These are phyloP conservation scores for Scleropages formosus DNA, from an alignment of 2,797 vertebrate genomes.

Conservation along the genomic window DNA sequence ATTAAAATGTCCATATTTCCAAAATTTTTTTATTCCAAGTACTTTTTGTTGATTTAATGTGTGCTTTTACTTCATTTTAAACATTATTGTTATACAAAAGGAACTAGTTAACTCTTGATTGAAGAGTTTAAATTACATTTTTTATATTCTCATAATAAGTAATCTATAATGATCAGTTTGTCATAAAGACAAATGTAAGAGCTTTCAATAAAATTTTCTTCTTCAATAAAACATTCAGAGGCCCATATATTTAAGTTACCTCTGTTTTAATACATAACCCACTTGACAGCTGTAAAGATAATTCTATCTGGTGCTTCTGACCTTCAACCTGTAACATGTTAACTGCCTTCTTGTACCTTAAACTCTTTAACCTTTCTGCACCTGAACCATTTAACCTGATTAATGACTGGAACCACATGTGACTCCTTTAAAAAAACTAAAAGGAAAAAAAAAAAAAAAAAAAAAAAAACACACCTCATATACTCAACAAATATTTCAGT, in stretches of 20 bases:
- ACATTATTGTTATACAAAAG: constrained; percentile 10
- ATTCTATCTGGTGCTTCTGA: no score
- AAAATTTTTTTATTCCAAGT: constrained; percentile 65
- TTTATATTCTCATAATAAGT: constrained; percentile 13
- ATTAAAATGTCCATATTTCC: constrained; percentile 57
- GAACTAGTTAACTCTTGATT: constrained; percentile 18
- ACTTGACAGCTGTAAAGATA: no score
- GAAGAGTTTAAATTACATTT: constrained; percentile 22
- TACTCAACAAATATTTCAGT: constrained; percentile 32
- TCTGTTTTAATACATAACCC: no score
- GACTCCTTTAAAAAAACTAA: no score
- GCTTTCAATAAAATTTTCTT: background rate
- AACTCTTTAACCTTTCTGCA: background rate
- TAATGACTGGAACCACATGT: constrained; percentile 17
- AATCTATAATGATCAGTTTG: constrained; percentile 19
- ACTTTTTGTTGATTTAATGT: constrained; percentile 57
- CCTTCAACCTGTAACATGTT: no score
- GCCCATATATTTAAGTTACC: background rate
- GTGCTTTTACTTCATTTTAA: constrained; percentile 61
- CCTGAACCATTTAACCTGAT: constrained; percentile 19
- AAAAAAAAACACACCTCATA: constrained; percentile 24
- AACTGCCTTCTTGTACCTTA: no score
- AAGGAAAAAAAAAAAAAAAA: no score
- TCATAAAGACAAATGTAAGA: constrained; percentile 15
- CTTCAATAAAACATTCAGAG: constrained; percentile 1